Base-by-base conservation (phyloP, 2,797 vertebrate species). In the Paguma larvata region DNA sequence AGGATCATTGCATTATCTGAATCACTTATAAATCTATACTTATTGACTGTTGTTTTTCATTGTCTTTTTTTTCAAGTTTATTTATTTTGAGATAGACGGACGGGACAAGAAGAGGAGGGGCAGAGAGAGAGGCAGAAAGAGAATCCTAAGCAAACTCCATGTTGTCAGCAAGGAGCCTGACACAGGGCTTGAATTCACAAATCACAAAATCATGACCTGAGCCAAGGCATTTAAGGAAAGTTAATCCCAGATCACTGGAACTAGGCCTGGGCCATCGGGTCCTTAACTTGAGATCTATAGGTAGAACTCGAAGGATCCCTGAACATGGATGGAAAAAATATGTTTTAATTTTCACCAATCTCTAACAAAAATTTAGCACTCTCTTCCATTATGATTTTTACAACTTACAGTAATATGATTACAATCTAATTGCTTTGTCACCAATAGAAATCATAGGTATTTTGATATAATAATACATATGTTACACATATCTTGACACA, bases 21-120 rank as follows among this genome's bases (percentile, higher is more conserved):
- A 77, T 75, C 59, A 56, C 23, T 44, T 94, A 23, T 30, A 34
- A 75, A 65, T 86, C 19, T 82, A 6, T 48, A 67, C 15, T 53
- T 82, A 82, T 23, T 83, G 21, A 53, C 18, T 79, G 34, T 63
- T 62, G 63, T 70, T 62, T 5, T 87, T 94, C 65, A 63, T 32
- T 25, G 15, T 72, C 38, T 63, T 72, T 65, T 3, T 59, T 59
- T 59, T 51, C 38, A 59, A 59, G 56, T 23, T 59, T 23, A 53
- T 53, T 53, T 19, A 23, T 9, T 23, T 59, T 59, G 56, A 59
- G 56, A 59, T 3, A 59, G 8, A 21, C 19, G 7, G 19, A 59
- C 56, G 23, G 56, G 8, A 59, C 56, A 23, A 59, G 21, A 59
- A 1, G 56, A 19, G 56, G 8, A 59, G 53, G 53, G 18, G 19